These are phyloP conservation scores for Kradibia gibbosae DNA, from an alignment of 1,140 invertebrate genomes.

Conservation along the genomic window DNA sequence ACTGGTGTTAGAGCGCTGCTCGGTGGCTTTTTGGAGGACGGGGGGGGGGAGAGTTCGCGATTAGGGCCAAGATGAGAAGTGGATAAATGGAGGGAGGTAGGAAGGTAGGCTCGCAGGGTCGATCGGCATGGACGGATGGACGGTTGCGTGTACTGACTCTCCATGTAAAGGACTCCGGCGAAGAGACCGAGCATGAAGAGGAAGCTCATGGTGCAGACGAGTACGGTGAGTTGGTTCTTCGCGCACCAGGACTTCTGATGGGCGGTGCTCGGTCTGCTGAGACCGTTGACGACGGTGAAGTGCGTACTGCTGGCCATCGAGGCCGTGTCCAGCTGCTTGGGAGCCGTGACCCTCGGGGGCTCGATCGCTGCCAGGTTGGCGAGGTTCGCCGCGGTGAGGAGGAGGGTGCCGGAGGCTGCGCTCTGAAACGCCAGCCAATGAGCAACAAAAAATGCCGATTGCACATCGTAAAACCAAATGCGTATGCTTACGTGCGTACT, in stretches of 20 bases:
- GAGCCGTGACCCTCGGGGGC: constrained; percentile 69
- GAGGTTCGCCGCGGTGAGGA: constrained; percentile 84
- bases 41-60: too few relatives aligned
- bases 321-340: constrained; percentile 75
- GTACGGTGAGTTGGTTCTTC: constrained; percentile 83
- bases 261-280: constrained; percentile 76
- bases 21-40: too few relatives aligned
- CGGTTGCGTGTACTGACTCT: constrained; percentile 67
- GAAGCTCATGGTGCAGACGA: constrained; percentile 85
- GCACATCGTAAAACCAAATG: too few relatives aligned
- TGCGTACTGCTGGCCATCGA: constrained; percentile 89
- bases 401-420: constrained; percentile 82
- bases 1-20: too few relatives aligned
- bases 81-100: too few relatives aligned
- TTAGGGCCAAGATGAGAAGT: too few relatives aligned
- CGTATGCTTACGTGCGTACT: constrained; percentile 81
- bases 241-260: constrained; percentile 80
- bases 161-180: constrained; percentile 78
- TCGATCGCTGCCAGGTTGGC: constrained; percentile 78
- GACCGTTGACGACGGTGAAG: constrained; percentile 87
- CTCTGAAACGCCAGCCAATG: constrained; percentile 80
- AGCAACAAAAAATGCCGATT: too few relatives aligned
- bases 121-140: too few relatives aligned
- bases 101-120: too few relatives aligned
- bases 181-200: constrained; percentile 84